Evolutionary conservation across 64 coral and sea anemone genomes (phyloP), one percentile per base, ranked within the genome.

Genomic region (Montipora capricornis): DNA sequence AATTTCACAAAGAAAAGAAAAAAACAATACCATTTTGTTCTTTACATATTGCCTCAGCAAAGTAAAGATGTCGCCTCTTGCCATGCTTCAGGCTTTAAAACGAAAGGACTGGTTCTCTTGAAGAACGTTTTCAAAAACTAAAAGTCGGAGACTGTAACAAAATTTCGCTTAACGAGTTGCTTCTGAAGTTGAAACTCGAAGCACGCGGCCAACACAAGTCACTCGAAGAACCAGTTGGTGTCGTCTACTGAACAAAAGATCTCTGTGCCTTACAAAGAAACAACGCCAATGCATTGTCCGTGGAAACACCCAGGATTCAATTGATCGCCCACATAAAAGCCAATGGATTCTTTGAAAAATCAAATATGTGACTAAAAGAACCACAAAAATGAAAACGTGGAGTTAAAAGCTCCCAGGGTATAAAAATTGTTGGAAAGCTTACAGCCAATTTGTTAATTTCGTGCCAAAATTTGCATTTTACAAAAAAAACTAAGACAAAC

Each of bases 11-110:
- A 8, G 4, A 7, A 49, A 10, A 5, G 19, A 70, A 71, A 71
- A 70, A 4, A 49, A 20, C 60, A 84, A 45, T 85, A 85, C 82
- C 66, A 70, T 70, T 85, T 85, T 85, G 82, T 8, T 49, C 19
- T 85, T 85, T 22, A 85, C 82, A 46, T 85, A 69, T 70, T 71
- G 61, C 19, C 17, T 64, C 16, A 85, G 62, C 17, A 49, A 49
- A 6, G 6, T 6, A 37, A 71, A 50, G n/a, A 85, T 71, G 49
- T 85, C 82, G 5, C 20, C 47, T 85, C 66, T 71, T 11, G 82
- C 62, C 82, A 70, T 85, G 29, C 70, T 71, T 49, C 10, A 5
- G 50, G 14, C 15, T 47, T 68, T 61, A 70, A 16, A 70, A 10
- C 45, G 49, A 16, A 2, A 70, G 15, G n/a, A 48, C 48, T 15